Percentiles rank a stretch among this genome's conserved stretches.
Conservation (phyloP, 2,888 invertebrate genomes). For the Neoscelio sp. region DNA sequence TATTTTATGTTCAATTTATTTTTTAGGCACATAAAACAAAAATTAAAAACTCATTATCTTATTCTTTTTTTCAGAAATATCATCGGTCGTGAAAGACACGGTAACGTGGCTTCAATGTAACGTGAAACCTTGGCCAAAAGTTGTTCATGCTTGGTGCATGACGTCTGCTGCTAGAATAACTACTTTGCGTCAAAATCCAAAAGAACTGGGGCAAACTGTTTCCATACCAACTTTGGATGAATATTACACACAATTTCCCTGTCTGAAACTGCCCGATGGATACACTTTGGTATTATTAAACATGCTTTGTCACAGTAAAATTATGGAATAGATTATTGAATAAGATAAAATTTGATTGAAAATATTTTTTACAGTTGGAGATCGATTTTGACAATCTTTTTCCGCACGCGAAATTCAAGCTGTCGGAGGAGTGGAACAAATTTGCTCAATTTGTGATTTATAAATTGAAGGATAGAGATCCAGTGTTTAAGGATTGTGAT, state of each 20-base stretch:
- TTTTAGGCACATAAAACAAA: constrained; percentile 1
- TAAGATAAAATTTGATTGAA: no score
- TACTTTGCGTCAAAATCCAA: constrained; percentile 39
- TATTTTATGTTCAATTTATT: neutral
- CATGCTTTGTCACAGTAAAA: no score
- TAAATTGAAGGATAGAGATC: constrained; percentile 52
- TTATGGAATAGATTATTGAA: no score
- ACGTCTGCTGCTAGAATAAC: constrained; percentile 33
- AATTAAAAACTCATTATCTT: constrained; percentile 1
- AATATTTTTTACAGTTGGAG: constrained; percentile 26
- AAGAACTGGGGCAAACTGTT: constrained; percentile 17
- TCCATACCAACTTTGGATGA: constrained; percentile 28
- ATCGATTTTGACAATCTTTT: constrained; percentile 49
- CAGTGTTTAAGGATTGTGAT: constrained; percentile 36
- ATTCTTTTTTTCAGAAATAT: constrained; percentile 41
- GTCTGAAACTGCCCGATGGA: constrained; percentile 38
- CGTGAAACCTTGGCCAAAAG: constrained; percentile 39
- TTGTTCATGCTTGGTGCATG: constrained; percentile 39
- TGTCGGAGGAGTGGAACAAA: constrained; percentile 46
- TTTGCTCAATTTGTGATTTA: constrained; percentile 55
- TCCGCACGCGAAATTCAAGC: constrained; percentile 42
- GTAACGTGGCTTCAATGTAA: constrained; percentile 41
- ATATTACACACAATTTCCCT: constrained; percentile 42
- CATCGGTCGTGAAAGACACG: constrained; percentile 36
- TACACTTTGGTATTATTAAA: constrained; percentile 27